Evolutionary conservation across 2,113 vertebrate species (phyloP), one percentile per base, ranked within the genome.

Genomic region (Ammospiza nelsoni): DNA sequence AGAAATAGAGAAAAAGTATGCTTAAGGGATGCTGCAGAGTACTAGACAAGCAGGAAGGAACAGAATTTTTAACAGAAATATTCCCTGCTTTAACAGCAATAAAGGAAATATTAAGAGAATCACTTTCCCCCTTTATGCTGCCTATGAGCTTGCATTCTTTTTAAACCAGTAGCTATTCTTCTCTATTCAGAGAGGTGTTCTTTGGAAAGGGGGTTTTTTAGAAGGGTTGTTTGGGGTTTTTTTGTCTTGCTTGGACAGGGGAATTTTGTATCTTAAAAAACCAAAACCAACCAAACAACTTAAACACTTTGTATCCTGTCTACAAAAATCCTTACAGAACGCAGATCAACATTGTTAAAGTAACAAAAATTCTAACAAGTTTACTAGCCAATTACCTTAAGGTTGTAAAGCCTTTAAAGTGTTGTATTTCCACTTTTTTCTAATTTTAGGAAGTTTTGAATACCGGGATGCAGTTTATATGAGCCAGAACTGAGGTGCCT

Each of bases 131-230:
- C 33, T 43, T 57, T 28, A 49, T 46, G 31, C 33, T 81, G 52
- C 57, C 58, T 54, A 7, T 11, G 12, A 62, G 43, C 9, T 79
- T 76, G 46, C 12, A 15, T 33, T 59, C 16, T 75, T 59, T 65
- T 72, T 19, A 81, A 43, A 63, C 11, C 65, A 72, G 24, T 2
- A 35, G 8, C 2, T 29, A 24, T n/a, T 82, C 6, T 59, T 61
- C 25, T 81, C 52, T 28, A 7, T 22, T 55, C 35, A 48, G 46
- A 52, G 16, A 16, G n/a, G 0, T 6, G 0, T 6, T 31, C 31
- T 31, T 52, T 29, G 24, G 15, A 41, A 49, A 11, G 8, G 5
- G 5, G 5, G 0, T 0, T 11, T 49, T 68, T 49, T 8, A 17
- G 27, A 48, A n/a, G 22, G 21, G 9, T 17, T 41, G 9, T 37